Base-by-base conservation (phyloP, 2,888 invertebrate genomes). In the Anoplius nigerrimus region DNA sequence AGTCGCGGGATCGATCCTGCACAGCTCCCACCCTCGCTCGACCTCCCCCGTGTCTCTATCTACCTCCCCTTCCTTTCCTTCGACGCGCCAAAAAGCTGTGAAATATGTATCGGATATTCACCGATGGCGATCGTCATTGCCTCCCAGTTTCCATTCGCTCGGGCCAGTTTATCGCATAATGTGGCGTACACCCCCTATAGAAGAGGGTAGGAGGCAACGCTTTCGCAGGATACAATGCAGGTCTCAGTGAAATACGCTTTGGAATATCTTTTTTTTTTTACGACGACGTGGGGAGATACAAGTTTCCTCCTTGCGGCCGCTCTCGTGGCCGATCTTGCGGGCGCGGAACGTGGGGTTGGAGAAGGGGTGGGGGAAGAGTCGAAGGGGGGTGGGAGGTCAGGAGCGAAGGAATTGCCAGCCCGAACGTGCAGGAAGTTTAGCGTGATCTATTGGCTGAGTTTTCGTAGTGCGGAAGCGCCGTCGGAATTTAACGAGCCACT, bases 371-470 rank as follows among this genome's bases (percentile, higher is more conserved):
- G 34, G 11, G 34, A 34, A 34, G 34, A 34, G 34, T 34, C 8
- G 34, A n/a, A n/a, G n/a, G n/a, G 34, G 34, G 34, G 34, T 34
- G 34, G 34, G 22, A 53, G 53, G 24, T 34, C 16, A 48, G 18
- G 22, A 61, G 52, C 27, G 55, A 34, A 34, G 72, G 70, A 73
- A 76, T 76, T 71, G 75, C 78, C 51, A 52, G 69, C 64, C 67
- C 66, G 70, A 74, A 79, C 79, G 76, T 71, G 79, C 72, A 66
- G 79, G 70, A 79, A 79, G 75, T 79, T 79, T 73, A 68, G 67
- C 58, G 79, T 79, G 79, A 79, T 79, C 79, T 79, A 79, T 79
- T 60, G 79, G 70, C 62, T 45, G 75, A 79, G 77, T 77, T 79
- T 77, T 75, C 72, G 66, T 62, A 72, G 51, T 34, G 55, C 59